These are phyloP conservation scores for Congeria kusceri DNA, from an alignment of 2,888 invertebrate species.

Conservation along the genomic window DNA sequence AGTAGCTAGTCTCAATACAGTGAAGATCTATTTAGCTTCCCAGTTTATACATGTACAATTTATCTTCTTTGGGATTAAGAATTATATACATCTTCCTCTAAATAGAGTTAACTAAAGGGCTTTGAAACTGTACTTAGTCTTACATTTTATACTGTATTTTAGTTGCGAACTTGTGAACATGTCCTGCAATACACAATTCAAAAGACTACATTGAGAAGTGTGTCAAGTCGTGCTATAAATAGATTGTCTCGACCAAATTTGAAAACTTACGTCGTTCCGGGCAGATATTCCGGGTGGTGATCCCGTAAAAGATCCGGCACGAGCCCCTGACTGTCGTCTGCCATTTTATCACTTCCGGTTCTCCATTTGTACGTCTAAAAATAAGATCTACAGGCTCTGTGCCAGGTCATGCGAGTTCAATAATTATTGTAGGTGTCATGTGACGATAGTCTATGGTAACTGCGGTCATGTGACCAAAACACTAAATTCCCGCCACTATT, in stretches of 20 bases:
- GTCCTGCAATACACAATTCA: no score
- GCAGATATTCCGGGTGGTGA: background rate
- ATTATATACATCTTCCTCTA: no score
- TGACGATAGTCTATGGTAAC: conserved; percentile 4
- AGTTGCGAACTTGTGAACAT: no score
- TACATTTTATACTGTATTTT: no score
- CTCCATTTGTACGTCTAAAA: background rate
- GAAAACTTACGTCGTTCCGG: background rate
- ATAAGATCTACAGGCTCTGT: background rate
- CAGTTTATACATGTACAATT: no score
- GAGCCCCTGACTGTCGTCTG: background rate
- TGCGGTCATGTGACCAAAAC: background rate
- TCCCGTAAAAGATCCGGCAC: background rate
- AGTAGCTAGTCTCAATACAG: no score
- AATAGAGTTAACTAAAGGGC: no score
- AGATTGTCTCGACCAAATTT: background rate
- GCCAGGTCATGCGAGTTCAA: conserved; percentile 1
- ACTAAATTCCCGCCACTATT: no score
- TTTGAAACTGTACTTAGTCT: no score
- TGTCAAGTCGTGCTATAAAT: conserved; percentile 7
- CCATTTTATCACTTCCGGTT: background rate
- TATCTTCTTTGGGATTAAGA: no score
- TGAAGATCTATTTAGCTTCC: no score
- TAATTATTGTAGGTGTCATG: background rate
- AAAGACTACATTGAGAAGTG: background rate